Evolutionary conservation across 2,888 invertebrate species (phyloP), one percentile per base, ranked within the genome.

Genomic region (Polyommatus iphigenia): DNA sequence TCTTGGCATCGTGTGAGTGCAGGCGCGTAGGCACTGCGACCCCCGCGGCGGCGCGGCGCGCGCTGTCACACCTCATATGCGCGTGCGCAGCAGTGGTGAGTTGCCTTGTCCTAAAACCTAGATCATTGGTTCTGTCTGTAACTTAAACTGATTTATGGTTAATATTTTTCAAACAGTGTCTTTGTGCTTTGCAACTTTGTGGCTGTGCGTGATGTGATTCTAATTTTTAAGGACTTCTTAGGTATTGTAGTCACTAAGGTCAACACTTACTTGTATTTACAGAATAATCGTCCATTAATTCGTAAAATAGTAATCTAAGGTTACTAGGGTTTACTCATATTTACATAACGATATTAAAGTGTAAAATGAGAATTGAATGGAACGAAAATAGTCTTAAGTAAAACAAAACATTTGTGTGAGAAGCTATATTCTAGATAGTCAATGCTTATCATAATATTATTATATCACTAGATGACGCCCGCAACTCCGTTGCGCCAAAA

Each of bases 21-120:
- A 24, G 24, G 10, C 29, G 18, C 29, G 67, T 67, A 67, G 67
- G 29, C 29, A 10, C 15, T 13, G 32, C 67, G 29, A 67, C 29
- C 67, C 67, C 67, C 67, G 67, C 67, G 67, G 67, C 67, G 29
- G 29, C 67, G 67, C 67, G 67, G 67, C 67, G 29, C 67, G 67
- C 2, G 67, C 67, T n/a, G 8, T 59, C n/a, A 20, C 29, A 20
- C 3, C 24, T 8, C 24, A 8, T 29, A 62, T 62, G 62, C 62
- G 67, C 67, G 29, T 67, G 15, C 29, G 67, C 67, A 13, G 67
- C 29, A 24, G 29, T 24, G 67, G 29, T 67, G 18, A 67, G 29
- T 67, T 18, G 10, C 20, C 29, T 32, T 29, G 13, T 67, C 29
- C 67, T 67, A 67, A 1, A 67, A 13, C 24, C 57, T 2, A n/a